phyloP scores from a whole-genome alignment of 2,797 vertebrate genomes.

The Micrastur ruficollis region DNA sequence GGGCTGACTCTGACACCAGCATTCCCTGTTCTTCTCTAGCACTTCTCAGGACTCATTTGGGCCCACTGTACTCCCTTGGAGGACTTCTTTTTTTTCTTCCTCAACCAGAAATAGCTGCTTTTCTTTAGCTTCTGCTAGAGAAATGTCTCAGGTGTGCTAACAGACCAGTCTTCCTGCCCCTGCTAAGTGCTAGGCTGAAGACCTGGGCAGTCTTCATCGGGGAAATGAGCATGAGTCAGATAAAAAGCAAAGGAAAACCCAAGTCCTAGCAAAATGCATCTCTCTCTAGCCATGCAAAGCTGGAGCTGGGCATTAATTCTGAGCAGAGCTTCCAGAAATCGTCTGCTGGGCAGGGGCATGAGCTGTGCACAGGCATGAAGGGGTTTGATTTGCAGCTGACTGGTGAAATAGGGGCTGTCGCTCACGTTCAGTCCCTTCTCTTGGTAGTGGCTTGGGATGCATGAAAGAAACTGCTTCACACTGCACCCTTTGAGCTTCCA shows the following conservation, averaged over 20 bases:
- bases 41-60: background rate
- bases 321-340: background rate
- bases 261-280: background rate
- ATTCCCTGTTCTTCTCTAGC: background rate
- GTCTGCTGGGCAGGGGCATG: background rate
- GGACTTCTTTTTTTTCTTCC: background rate
- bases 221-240: background rate
- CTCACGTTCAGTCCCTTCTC: background rate
- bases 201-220: background rate
- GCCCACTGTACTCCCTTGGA: background rate
- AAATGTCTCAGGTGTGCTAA: background rate
- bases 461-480: background rate
- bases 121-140: background rate
- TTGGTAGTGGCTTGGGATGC: background rate
- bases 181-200: background rate
- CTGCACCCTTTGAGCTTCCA: background rate
- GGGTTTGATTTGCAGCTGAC: background rate
- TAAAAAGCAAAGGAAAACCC: background rate
- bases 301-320: background rate
- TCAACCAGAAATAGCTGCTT: background rate
- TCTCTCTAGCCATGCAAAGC: background rate
- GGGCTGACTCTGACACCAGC: background rate
- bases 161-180: background rate
- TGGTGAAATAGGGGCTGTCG: background rate
- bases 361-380: background rate